Percentiles rank a stretch among this genome's conserved stretches.
Conservation (phyloP, 2,113 vertebrate genomes). For the Daphoenositta chrysoptera region DNA sequence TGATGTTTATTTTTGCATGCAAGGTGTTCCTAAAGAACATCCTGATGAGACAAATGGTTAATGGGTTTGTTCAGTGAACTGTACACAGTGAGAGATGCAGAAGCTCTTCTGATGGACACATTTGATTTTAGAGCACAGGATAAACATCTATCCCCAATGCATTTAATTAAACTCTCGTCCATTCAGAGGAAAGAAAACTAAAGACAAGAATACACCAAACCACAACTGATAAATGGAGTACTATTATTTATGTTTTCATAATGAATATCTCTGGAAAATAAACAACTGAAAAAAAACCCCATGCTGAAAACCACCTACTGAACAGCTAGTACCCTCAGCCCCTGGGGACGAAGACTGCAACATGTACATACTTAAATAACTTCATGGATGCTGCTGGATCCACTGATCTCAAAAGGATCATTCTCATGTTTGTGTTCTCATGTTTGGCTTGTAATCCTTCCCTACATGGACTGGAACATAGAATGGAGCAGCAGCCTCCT, state of each 20-base stretch:
- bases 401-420: background rate
- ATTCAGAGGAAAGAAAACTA: background rate
- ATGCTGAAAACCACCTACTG: background rate
- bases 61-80: background rate
- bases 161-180: background rate
- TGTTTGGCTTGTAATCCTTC: background rate
- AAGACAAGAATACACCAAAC: background rate
- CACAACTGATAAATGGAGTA: background rate
- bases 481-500: background rate
- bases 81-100: background rate
- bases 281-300: background rate
- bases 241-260: background rate
- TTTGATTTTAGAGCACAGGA: background rate
- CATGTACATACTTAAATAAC: background rate
- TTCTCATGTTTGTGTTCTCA: background rate
- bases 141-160: background rate
- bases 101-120: background rate
- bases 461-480: background rate
- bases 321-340: background rate
- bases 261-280: background rate
- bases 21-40: background rate
- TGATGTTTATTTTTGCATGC: background rate
- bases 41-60: background rate
- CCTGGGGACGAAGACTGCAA: background rate
- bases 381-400: background rate